Evolutionary conservation across 1,140 invertebrate species (phyloP), one percentile per base, ranked within the genome.

Genomic region (Drosophila cardini): DNA sequence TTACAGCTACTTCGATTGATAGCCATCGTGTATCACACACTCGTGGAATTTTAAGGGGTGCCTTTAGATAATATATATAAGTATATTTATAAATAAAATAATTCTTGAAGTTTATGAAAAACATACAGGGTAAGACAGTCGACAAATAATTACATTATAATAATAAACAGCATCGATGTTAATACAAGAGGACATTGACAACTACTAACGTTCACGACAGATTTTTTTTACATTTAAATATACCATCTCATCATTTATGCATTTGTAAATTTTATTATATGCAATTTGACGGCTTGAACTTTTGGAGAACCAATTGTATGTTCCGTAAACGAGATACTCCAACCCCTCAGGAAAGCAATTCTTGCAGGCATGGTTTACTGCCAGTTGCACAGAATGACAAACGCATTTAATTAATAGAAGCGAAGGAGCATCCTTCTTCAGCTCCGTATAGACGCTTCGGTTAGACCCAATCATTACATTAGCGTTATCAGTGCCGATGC

Each of bases 1-100:
- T 55, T 9, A 55, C 52, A 36, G 52, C 52, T 18, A 55, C n/a
- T 55, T 55, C 52, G 30, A 55, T 55, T 38, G 52, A 55, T 18
- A 55, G 52, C n/a, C n/a, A n/a, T n/a, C n/a, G n/a, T 18, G 52
- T 55, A 38, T 36, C 52, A 18, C 52, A 55, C 30, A 55, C 52
- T 1, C 21, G 18, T 52, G 36, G 36, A 38, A 6, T 38, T 38
- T 38, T 38, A 2, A 38, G 36, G 7, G 36, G 36, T 38, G 36
- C 36, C 36, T 38, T 38, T 38, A 9, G 36, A 38, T 38, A 38
- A 38, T 2, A 38, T 38, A 2, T 38, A n/a, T n/a, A n/a, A n/a
- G n/a, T n/a, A n/a, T n/a, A n/a, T n/a, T n/a, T n/a, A n/a, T n/a
- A n/a, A n/a, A n/a, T n/a, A n/a, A n/a, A n/a, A n/a, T n/a, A n/a